Percentiles rank a stretch among this genome's conserved stretches.
These are phyloP conservation scores for Psittacara wagleri DNA, from an alignment of 2,113 vertebrate genomes.

Conservation along the genomic window DNA sequence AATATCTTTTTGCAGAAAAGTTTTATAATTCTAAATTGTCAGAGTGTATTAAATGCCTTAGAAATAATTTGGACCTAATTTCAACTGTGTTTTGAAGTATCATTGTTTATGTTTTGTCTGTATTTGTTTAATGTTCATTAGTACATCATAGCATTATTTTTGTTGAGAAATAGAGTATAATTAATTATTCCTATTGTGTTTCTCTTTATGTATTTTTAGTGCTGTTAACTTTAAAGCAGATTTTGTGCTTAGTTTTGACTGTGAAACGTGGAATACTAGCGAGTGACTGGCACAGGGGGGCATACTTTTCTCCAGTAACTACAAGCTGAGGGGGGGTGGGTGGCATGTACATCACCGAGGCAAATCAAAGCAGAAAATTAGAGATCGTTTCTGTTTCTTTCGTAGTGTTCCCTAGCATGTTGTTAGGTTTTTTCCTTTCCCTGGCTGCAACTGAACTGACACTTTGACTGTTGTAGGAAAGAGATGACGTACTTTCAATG, in stretches of 20 bases:
- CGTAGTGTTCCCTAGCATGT: not conserved
- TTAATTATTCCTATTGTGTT: not conserved
- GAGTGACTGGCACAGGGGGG: not conserved
- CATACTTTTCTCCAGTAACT: not conserved
- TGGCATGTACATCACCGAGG: not conserved
- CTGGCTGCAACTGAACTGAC: not conserved
- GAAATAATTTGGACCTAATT: not conserved
- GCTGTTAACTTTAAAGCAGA: not conserved
- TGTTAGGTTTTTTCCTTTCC: not conserved
- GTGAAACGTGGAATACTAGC: not conserved
- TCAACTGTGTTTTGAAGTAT: not conserved
- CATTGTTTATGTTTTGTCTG: not conserved
- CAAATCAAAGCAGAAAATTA: not conserved
- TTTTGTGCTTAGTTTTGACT: not conserved
- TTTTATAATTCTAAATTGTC: not conserved
- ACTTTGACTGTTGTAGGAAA: not conserved
- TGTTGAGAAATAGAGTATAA: not conserved
- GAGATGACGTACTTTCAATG: not conserved
- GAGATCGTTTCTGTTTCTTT: not conserved
- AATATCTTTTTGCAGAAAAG: not conserved
- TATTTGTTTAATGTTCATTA: not conserved
- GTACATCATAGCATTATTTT: not conserved
- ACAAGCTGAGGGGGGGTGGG: not conserved
- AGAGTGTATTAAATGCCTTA: not conserved
- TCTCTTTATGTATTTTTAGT: not conserved